phyloP scores from a whole-genome alignment of 2,888 invertebrate species.

The Machimus rusticus region DNA sequence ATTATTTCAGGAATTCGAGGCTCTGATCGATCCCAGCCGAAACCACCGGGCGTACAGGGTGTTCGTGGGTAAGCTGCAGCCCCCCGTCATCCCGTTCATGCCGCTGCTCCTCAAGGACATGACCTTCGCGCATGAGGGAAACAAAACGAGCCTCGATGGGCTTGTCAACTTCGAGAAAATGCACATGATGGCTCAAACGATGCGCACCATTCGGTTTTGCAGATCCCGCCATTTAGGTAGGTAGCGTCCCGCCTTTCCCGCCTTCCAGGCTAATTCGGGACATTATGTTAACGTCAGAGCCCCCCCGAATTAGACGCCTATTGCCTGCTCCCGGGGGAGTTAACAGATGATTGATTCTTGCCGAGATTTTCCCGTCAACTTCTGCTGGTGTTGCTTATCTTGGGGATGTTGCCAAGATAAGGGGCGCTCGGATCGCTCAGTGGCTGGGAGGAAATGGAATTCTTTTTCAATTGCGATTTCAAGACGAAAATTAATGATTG shows the following conservation, averaged over 20 bases:
- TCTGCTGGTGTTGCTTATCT: neutral
- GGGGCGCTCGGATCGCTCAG: neutral
- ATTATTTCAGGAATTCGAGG: constrained; percentile 81
- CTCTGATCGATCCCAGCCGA: constrained; percentile 80
- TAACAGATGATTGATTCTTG: neutral
- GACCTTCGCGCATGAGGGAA: constrained; percentile 87
- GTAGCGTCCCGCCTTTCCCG: neutral
- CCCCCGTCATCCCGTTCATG: constrained; percentile 84
- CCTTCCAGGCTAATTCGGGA: neutral
- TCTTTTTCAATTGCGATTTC: neutral
- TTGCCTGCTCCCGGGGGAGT: neutral
- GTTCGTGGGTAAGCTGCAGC: constrained; percentile 76
- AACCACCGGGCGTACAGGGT: constrained; percentile 78
- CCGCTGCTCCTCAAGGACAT: constrained; percentile 80
- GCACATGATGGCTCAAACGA: constrained; percentile 86
- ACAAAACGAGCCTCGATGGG: constrained; percentile 80
- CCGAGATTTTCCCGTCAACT: neutral
- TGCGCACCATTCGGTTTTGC: constrained; percentile 79
- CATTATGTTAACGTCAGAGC: neutral
- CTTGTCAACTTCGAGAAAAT: constrained; percentile 89
- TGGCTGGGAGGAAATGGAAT: neutral
- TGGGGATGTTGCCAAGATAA: neutral
- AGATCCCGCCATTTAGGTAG: constrained; percentile 73
- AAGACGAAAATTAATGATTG: neutral
- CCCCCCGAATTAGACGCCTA: neutral